A percentile compares a stretch with the other conserved stretches of the same genome.
Evolutionary conservation across 2,888 invertebrate species (phyloP).

Genomic region (Phyllotreta cruciferae): DNA sequence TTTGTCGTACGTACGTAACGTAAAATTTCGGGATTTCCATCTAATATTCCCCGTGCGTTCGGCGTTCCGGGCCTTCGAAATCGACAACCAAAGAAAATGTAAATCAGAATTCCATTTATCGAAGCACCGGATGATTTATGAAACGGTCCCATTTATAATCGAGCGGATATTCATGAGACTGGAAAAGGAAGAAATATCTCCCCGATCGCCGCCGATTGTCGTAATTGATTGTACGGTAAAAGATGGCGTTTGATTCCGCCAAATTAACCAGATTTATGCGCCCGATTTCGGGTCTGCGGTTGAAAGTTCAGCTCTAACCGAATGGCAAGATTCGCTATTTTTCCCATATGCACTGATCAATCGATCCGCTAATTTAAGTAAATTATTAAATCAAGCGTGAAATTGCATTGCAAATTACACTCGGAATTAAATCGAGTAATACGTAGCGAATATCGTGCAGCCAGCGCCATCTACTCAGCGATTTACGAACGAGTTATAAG

Average conservation of each 20-base stretch:
- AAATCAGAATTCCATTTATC: constrained; percentile 52
- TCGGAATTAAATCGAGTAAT: too few relatives aligned
- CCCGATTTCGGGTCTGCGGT: constrained; percentile 16
- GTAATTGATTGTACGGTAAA: constrained; percentile 55
- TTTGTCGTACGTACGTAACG: not conserved
- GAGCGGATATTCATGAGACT: constrained; percentile 51
- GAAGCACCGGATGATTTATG: constrained; percentile 51
- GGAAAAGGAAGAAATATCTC: constrained; percentile 49
- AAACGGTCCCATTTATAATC: constrained; percentile 54
- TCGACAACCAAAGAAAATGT: constrained; percentile 38
- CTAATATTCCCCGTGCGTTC: constrained; percentile 1
- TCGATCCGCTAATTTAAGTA: too few relatives aligned
- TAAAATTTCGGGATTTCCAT: constrained; percentile 4
- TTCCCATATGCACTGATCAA: constrained; percentile 6
- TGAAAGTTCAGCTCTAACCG: constrained; percentile 27
- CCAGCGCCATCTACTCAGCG: too few relatives aligned
- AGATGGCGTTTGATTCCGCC: constrained; percentile 53
- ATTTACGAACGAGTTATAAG: too few relatives aligned
- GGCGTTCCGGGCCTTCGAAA: constrained; percentile 8
- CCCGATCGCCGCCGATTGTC: constrained; percentile 38
- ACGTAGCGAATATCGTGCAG: too few relatives aligned
- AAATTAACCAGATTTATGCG: constrained; percentile 46
- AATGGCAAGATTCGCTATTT: constrained; percentile 32
- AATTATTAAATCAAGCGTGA: too few relatives aligned
- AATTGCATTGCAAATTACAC: too few relatives aligned